Conservation (phyloP, 2,113 vertebrate genomes). For the Tragelaphus imberbis region DNA sequence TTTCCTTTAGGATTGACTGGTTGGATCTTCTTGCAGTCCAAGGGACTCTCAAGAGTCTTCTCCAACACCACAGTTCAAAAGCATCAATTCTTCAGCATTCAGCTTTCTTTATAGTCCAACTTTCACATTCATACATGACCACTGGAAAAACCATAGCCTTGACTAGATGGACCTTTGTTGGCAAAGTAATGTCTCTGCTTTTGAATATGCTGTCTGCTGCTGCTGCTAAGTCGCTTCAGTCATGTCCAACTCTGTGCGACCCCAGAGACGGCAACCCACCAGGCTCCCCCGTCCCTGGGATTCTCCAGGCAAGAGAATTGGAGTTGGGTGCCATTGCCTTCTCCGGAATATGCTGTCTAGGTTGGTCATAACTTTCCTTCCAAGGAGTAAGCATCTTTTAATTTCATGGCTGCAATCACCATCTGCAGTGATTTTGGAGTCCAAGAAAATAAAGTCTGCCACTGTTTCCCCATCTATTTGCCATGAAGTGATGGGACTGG, state of each 20-base stretch:
- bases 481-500: neutral
- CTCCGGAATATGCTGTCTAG: neutral
- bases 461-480: neutral
- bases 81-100: neutral
- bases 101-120: neutral
- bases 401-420: neutral
- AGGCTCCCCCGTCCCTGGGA: too few relatives aligned
- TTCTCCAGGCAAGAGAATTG: too few relatives aligned
- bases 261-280: too few relatives aligned
- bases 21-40: neutral
- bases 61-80: neutral
- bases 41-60: neutral
- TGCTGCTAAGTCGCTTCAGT: too few relatives aligned
- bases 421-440: neutral
- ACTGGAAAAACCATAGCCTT: neutral
- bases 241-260: too few relatives aligned
- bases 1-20: neutral
- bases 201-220: neutral
- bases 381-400: neutral
- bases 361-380: neutral
- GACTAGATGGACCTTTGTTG: fast-evolving
- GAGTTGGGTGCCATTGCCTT: too few relatives aligned
- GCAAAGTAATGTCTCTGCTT: neutral
- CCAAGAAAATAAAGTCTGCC: neutral
- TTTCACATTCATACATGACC: neutral